Conservation (phyloP, 37 sponge, comb jelly and placozoan species). For the Theonella swinhoei region DNA sequence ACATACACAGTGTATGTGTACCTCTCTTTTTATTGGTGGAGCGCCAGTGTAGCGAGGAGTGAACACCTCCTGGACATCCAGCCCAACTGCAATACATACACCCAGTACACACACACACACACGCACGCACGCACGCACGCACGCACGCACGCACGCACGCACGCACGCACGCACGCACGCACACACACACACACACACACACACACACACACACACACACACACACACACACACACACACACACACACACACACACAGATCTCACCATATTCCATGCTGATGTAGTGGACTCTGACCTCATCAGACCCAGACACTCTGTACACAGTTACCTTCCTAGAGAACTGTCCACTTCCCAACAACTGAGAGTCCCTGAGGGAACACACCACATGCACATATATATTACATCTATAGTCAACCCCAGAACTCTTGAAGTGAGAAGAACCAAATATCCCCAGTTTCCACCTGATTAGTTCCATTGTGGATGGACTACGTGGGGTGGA, state of each 20-base stretch:
- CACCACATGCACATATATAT: too few relatives aligned
- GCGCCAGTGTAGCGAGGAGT: constrained; percentile 45
- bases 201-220: constrained; percentile 29
- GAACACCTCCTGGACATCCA: constrained; percentile 57
- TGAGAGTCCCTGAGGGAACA: constrained; percentile 44
- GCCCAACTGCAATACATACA: constrained; percentile 41
- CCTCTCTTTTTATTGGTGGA: background rate
- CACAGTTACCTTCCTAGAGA: constrained; percentile 47
- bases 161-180: constrained; percentile 25
- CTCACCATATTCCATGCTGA: constrained; percentile 66
- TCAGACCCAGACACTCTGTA: constrained; percentile 8
- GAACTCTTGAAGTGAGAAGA: background rate
- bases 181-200: constrained; percentile 47
- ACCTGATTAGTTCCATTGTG: background rate
- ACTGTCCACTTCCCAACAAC: constrained; percentile 38
- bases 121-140: constrained; percentile 16
- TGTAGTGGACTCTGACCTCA: constrained; percentile 59
- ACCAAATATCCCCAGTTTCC: background rate
- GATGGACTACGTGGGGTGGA: background rate
- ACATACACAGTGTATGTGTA: too few relatives aligned
- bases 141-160: too few relatives aligned
- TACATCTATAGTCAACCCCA: background rate
- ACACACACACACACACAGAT: too few relatives aligned
- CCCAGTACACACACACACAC: background rate
- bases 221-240: background rate